Percentiles rank a stretch among this genome's conserved stretches.
Conservation (phyloP, 2,888 invertebrate species). For the Autographa gamma region DNA sequence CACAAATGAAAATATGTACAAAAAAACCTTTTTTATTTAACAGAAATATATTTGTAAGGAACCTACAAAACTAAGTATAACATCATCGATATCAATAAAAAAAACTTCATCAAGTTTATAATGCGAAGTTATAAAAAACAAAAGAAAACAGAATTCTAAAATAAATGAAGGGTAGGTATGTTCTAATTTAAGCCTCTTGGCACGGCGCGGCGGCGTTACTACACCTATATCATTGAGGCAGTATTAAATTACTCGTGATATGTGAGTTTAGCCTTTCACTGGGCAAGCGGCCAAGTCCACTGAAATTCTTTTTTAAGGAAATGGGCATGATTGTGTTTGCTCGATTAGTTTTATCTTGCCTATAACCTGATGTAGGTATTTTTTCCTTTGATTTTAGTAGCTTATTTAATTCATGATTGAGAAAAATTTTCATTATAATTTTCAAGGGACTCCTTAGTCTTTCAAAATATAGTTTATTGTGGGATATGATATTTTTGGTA, state of each 20-base stretch:
- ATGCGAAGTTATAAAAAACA: too few relatives aligned
- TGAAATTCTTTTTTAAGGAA: neutral
- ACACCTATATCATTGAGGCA: conserved; percentile 1
- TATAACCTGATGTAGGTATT: too few relatives aligned
- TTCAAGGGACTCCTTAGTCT: neutral
- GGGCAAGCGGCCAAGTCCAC: neutral
- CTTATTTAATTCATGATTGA: too few relatives aligned
- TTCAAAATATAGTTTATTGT: neutral
- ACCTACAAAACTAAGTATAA: too few relatives aligned
- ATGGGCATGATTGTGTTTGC: neutral
- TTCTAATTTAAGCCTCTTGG: neutral
- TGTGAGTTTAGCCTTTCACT: neutral
- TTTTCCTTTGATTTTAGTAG: too few relatives aligned
- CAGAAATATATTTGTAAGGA: too few relatives aligned
- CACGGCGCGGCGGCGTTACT: too few relatives aligned
- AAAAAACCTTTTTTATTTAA: too few relatives aligned
- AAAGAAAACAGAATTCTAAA: neutral
- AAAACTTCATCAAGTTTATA: too few relatives aligned
- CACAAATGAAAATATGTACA: too few relatives aligned
- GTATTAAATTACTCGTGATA: neutral
- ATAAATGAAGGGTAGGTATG: neutral
- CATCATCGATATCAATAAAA: too few relatives aligned
- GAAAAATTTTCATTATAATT: too few relatives aligned
- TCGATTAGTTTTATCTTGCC: neutral
- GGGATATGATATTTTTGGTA: neutral